A percentile compares a stretch with the other conserved stretches of the same genome.
Evolutionary conservation across 2,797 vertebrate species (phyloP).

Genomic region (Naso thynnoides): DNA sequence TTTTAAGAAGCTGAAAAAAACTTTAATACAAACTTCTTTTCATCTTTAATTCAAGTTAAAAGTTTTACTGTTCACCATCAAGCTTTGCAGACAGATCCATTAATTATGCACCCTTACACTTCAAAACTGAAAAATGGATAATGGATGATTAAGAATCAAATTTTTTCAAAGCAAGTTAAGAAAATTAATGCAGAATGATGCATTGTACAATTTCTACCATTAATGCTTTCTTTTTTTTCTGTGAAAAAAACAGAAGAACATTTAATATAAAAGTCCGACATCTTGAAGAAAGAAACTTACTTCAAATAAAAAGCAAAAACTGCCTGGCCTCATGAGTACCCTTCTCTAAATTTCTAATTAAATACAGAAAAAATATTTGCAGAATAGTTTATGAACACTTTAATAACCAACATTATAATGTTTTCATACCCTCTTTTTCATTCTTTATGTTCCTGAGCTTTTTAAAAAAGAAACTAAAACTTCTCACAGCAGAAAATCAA

Average conservation of each 20-base stretch:
- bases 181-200: not conserved
- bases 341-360: not conserved
- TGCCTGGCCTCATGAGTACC: not conserved
- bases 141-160: not conserved
- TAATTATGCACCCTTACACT: constrained; percentile 26
- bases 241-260: not conserved
- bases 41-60: constrained; percentile 12
- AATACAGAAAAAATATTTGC: not conserved
- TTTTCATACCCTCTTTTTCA: not conserved
- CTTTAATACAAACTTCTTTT: not conserved
- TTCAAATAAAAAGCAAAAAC: not conserved
- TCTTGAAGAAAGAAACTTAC: not conserved
- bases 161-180: not conserved
- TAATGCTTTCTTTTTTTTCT: not conserved
- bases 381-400: not conserved
- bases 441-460: not conserved
- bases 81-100: constrained; percentile 57
- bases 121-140: constrained; percentile 19
- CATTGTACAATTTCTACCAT: not conserved
- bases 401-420: not conserved
- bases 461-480: not conserved
- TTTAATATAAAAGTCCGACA: not conserved
- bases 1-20: not conserved
- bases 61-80: constrained; percentile 1
- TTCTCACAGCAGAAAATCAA: not conserved